Base-by-base conservation (phyloP, 1,140 invertebrate genomes). In the Pogonognathellus flavescens region DNA sequence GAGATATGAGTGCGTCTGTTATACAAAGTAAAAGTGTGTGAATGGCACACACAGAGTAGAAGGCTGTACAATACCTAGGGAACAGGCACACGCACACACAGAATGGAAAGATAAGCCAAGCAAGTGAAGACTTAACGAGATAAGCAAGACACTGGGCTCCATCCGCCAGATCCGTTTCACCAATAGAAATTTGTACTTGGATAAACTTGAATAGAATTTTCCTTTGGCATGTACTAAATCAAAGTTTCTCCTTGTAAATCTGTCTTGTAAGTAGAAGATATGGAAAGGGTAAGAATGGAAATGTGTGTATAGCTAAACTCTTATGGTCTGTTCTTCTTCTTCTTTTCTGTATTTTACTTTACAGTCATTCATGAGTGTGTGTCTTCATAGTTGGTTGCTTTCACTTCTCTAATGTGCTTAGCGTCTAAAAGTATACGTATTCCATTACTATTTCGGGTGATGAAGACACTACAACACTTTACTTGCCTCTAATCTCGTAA, bases 221-320 rank as follows among this genome's bases (percentile, higher is more conserved):
- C 53, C 20, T 55, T 81, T 81, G 80, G 80, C 80, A 81, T 53
- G 50, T 55, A 81, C 80, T 81, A 81, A 81, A 81, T 81, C 80
- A 81, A 81, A 81, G 50, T 81, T 81, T 81, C 80, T 57, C 53
- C 53, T 52, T 81, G n/a, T 13, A 57, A 81, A 81, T 53, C 50
- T 55, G 80, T 53, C 80, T 55, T 22, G 50, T 81, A 57, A 50
- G 53, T n/a, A 41, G 62, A 31, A 4, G 11, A 53, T 81, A 53
- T 55, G 50, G 52, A 81, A 81, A 55, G 7, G 50, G 80, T 8
- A 14, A 81, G 13, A 55, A 55, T 81, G 22, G 20, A 18, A 81
- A 81, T 72, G 16, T 41, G 6, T 41, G 31, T 41, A 41, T 41
- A 41, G 31, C 31, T 14, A 31, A 72, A 49, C 22, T 49, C 25